phyloP scores from a whole-genome alignment of 2,888 invertebrate genomes.

The Volucella bombylans region DNA sequence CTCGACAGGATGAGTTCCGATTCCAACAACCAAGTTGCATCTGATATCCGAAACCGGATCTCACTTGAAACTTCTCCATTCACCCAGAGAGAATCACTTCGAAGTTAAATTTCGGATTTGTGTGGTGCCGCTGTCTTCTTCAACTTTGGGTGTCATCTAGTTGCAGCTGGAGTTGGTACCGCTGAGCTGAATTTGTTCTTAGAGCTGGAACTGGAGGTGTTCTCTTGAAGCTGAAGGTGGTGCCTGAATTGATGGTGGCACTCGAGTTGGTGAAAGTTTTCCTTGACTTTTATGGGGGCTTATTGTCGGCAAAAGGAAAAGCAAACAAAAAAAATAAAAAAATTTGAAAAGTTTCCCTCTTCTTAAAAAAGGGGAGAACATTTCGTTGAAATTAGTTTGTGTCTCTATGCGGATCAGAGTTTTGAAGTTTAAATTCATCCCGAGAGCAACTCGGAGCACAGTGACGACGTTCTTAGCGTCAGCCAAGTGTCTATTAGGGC shows the following conservation, averaged over 20 bases:
- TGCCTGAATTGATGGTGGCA: no score
- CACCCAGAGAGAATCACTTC: slow-evolving; percentile 24
- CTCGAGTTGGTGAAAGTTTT: slow-evolving; percentile 30
- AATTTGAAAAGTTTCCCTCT: neutral
- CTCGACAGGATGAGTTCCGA: slow-evolving; percentile 25
- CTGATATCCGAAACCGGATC: slow-evolving; percentile 1
- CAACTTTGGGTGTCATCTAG: slow-evolving; percentile 1
- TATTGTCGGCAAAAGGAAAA: slow-evolving; percentile 26
- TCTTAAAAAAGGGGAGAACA: neutral
- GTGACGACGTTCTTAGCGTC: slow-evolving; percentile 3
- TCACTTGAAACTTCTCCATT: slow-evolving; percentile 19
- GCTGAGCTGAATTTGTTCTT: no score
- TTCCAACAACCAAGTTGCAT: neutral
- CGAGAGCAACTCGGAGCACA: slow-evolving; percentile 9
- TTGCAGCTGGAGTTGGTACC: neutral
- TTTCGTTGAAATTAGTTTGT: slow-evolving; percentile 58
- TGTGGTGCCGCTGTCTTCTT: slow-evolving; percentile 12
- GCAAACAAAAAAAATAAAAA: neutral
- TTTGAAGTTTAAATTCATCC: slow-evolving; percentile 46
- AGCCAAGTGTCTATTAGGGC: slow-evolving; percentile 4
- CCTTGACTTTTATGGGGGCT: slow-evolving; percentile 33
- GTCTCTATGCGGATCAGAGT: slow-evolving; percentile 51
- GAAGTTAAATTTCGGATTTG: slow-evolving; percentile 32
- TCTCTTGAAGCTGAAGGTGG: no score
- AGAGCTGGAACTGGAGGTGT: no score